phyloP scores from a whole-genome alignment of 2,113 vertebrate genomes.

The Dunckerocampus dactyliophorus region DNA sequence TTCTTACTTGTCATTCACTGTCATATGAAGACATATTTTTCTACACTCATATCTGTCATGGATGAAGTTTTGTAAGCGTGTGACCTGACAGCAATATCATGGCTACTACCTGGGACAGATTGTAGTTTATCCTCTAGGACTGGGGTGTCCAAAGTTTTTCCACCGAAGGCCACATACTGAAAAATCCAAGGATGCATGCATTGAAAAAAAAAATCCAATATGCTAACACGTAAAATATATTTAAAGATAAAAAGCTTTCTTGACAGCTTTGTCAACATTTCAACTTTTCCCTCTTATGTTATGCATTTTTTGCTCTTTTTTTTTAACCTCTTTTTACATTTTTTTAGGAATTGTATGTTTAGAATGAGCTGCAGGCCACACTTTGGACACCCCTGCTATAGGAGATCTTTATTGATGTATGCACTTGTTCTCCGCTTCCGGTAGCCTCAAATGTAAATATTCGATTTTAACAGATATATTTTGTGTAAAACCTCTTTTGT shows the following conservation, averaged over 20 bases:
- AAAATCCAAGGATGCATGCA: no score
- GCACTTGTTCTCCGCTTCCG: slow-evolving; percentile 80
- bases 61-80: slow-evolving; percentile 43
- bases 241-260: no score
- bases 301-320: no score
- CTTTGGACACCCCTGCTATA: slow-evolving; percentile 37
- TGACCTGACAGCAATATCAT: slow-evolving; percentile 60
- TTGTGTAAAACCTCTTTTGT: slow-evolving; percentile 88
- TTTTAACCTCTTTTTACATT: slow-evolving; percentile 9
- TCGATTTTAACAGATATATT: slow-evolving; percentile 87
- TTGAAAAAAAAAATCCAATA: neutral
- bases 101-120: slow-evolving; percentile 70
- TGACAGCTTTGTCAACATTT: no score
- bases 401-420: slow-evolving; percentile 74
- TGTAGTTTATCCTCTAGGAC: slow-evolving; percentile 42
- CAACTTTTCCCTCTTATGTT: no score
- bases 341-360: slow-evolving; percentile 26
- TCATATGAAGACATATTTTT: slow-evolving; percentile 85
- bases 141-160: no score
- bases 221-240: no score
- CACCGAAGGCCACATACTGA: no score
- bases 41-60: slow-evolving; percentile 63
- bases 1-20: slow-evolving; percentile 54
- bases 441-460: slow-evolving; percentile 79
- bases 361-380: neutral